phyloP scores from a whole-genome alignment of 2,113 vertebrate species.

The Caranx ignobilis region DNA sequence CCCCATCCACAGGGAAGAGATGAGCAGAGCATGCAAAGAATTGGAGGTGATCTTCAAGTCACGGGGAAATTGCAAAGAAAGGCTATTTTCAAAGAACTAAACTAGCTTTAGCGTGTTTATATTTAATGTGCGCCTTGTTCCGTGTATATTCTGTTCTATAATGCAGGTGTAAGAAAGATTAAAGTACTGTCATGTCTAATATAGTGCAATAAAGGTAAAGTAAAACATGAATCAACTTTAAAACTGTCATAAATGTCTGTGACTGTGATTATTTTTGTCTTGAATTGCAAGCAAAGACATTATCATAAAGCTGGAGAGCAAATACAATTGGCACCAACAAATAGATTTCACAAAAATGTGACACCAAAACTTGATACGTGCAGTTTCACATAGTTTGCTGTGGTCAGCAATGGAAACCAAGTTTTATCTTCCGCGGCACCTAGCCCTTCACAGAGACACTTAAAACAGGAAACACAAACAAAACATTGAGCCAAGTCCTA shows the following conservation, averaged over 20 bases:
- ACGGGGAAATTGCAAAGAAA: constrained; percentile 57
- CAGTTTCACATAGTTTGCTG: constrained; percentile 1
- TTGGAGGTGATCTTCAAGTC: constrained; percentile 70
- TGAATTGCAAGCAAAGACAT: background rate
- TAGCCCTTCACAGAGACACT: constrained; percentile 57
- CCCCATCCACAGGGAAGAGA: constrained; percentile 65
- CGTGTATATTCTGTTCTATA: constrained; percentile 10
- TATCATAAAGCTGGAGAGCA: background rate
- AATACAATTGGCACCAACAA: background rate
- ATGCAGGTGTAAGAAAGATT: constrained; percentile 20
- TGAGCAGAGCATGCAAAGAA: constrained; percentile 56
- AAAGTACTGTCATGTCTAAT: constrained; percentile 12
- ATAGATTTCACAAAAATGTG: background rate
- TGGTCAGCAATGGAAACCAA: constrained; percentile 23
- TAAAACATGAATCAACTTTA: constrained; percentile 2
- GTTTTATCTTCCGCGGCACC: constrained; percentile 29
- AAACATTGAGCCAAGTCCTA: constrained; percentile 75
- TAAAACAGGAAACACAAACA: constrained; percentile 79
- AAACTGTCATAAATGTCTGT: background rate
- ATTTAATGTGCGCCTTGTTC: constrained; percentile 49
- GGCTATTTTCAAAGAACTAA: constrained; percentile 58
- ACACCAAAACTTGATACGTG: background rate
- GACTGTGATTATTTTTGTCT: background rate
- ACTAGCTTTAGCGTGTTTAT: constrained; percentile 34
- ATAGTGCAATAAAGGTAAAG: constrained; percentile 26